These are phyloP conservation scores for Ecliptopera silaceata DNA, from an alignment of 2,888 invertebrate genomes.

Conservation along the genomic window DNA sequence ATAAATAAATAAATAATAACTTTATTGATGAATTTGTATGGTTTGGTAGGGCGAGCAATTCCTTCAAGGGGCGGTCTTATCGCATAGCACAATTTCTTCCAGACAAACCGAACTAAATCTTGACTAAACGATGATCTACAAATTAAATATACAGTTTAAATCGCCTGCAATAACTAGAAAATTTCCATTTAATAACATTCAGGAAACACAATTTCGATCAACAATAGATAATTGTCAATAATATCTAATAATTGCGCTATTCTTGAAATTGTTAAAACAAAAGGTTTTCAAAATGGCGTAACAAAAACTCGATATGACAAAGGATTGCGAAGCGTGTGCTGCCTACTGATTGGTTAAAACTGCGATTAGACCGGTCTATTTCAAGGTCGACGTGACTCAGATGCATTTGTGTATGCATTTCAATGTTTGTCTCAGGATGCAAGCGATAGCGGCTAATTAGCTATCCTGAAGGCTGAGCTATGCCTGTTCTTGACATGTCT, in stretches of 20 bases:
- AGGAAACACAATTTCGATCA: conserved; percentile 22
- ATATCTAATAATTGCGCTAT: conserved; percentile 10
- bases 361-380: conserved; percentile 75
- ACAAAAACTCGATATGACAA: conserved; percentile 60
- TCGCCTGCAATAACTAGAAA: background rate
- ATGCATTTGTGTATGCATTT: conserved; percentile 64
- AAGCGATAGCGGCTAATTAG: conserved; percentile 41
- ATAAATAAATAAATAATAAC: too few species aligned
- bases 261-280: conserved; percentile 40
- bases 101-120: too few species aligned
- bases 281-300: conserved; percentile 60
- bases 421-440: conserved; percentile 37
- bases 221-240: conserved; percentile 23
- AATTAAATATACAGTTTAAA: background rate
- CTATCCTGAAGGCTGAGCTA: background rate
- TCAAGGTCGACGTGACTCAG: conserved; percentile 75
- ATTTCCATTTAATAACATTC: background rate
- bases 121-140: too few species aligned
- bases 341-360: conserved; percentile 79
- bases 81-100: too few species aligned
- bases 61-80: too few species aligned
- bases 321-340: conserved; percentile 60
- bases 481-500: too few species aligned
- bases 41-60: too few species aligned
- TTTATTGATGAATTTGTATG: too few species aligned